phyloP scores from a whole-genome alignment of 2,113 vertebrate genomes.

The Tenebrosternarchus preto region DNA sequence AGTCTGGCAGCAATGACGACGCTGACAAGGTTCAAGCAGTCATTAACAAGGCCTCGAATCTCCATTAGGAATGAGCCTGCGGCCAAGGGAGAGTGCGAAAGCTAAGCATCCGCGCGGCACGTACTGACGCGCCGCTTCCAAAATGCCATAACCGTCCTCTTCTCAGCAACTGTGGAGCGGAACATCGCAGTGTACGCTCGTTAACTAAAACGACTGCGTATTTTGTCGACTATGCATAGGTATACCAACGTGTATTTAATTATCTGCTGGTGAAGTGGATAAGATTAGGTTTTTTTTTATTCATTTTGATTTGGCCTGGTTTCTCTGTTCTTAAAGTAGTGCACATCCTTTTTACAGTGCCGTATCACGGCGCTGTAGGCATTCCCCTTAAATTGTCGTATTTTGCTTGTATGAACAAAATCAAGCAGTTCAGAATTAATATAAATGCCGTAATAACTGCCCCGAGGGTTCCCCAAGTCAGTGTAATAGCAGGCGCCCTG shows the following conservation, averaged over 20 bases:
- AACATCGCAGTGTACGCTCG: too few relatives aligned
- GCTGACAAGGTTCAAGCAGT: conserved; percentile 76
- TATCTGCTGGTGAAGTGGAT: not conserved
- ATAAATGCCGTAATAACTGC: conserved; percentile 75
- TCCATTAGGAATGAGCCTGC: conserved; percentile 79
- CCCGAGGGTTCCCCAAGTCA: conserved; percentile 66
- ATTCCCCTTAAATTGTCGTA: conserved; percentile 47
- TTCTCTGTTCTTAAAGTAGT: not conserved
- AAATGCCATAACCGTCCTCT: conserved; percentile 28
- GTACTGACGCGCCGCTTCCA: conserved; percentile 28
- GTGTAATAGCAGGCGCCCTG: conserved; percentile 74
- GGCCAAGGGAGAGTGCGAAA: conserved; percentile 58
- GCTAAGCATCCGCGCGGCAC: conserved; percentile 15
- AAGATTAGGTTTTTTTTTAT: not conserved
- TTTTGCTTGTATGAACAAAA: conserved; percentile 68
- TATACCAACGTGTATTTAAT: not conserved
- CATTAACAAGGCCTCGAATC: conserved; percentile 79
- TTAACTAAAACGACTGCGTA: not conserved
- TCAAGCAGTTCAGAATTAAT: conserved; percentile 72
- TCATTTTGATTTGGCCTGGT: not conserved
- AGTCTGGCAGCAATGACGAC: conserved; percentile 73
- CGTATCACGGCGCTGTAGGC: conserved; percentile 32
- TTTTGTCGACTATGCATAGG: too few relatives aligned
- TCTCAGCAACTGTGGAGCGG: not conserved
- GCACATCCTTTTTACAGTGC: not conserved